Conservation (phyloP, 2,888 invertebrate genomes). For the Trissolcus brochymenae region DNA sequence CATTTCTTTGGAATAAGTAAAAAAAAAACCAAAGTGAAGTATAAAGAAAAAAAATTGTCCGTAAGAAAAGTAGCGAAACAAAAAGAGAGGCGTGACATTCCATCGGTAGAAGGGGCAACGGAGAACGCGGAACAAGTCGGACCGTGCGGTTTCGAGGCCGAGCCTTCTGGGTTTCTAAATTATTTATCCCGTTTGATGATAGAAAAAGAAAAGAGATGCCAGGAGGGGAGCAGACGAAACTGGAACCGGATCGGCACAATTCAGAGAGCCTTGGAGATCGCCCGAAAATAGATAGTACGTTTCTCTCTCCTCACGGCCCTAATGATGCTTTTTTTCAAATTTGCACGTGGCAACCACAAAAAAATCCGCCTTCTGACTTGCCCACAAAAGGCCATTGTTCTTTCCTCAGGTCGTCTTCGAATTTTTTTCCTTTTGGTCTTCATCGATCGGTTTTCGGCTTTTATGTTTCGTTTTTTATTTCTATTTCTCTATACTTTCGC, state of each 20-base stretch:
- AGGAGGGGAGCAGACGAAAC: not conserved
- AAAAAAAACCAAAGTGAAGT: slow-evolving; percentile 7
- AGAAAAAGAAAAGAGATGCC: slow-evolving; percentile 27
- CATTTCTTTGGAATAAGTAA: not conserved
- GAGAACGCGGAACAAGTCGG: slow-evolving; percentile 58
- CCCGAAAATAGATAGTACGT: slow-evolving; percentile 62
- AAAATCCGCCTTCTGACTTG: slow-evolving; percentile 31
- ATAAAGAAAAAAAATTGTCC: slow-evolving; percentile 34
- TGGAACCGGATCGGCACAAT: slow-evolving; percentile 28
- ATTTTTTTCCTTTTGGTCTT: not conserved
- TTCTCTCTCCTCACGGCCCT: slow-evolving; percentile 30
- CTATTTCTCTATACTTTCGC: no score
- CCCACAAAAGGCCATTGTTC: slow-evolving; percentile 50
- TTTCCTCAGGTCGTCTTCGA: not conserved
- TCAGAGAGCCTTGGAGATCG: slow-evolving; percentile 63
- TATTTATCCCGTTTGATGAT: slow-evolving; percentile 53
- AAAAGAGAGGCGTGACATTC: slow-evolving; percentile 44
- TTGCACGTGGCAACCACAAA: slow-evolving; percentile 51
- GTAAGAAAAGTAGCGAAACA: slow-evolving; percentile 6
- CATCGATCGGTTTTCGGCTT: slow-evolving; percentile 2
- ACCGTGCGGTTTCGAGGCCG: slow-evolving; percentile 52
- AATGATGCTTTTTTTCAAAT: slow-evolving; percentile 48
- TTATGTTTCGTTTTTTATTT: no score
- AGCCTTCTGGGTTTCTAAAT: slow-evolving; percentile 57
- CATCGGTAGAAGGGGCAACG: slow-evolving; percentile 19